These are phyloP conservation scores for Drosophila anomalata DNA, from an alignment of 2,888 invertebrate species.

Conservation along the genomic window DNA sequence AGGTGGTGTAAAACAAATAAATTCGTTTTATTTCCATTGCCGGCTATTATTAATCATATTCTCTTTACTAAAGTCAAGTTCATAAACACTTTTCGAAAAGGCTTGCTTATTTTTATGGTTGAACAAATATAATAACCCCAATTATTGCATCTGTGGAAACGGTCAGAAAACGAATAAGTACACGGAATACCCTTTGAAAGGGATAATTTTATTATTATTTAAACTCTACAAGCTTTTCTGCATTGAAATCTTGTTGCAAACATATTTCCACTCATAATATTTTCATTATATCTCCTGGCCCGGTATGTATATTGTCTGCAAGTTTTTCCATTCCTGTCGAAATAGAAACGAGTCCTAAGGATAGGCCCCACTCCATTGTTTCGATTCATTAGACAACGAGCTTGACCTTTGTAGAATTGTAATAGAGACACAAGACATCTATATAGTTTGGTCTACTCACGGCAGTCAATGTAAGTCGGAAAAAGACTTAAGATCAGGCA, in stretches of 20 bases:
- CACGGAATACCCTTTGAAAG: not conserved
- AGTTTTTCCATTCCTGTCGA: not conserved
- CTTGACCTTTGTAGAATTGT: not conserved
- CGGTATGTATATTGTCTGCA: not conserved
- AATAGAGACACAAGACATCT: not conserved
- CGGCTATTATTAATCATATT: conserved; percentile 1
- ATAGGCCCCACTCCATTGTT: not conserved
- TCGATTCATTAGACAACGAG: not conserved
- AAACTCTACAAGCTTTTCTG: not conserved
- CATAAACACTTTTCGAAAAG: not conserved
- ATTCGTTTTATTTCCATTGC: conserved; percentile 5
- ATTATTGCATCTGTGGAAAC: not conserved
- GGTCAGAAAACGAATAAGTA: not conserved
- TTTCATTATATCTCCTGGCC: not conserved
- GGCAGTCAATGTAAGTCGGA: conserved; percentile 5
- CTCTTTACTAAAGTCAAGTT: not conserved
- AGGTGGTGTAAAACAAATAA: conserved; percentile 6
- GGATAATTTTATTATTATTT: not conserved
- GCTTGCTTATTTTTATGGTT: too few species aligned
- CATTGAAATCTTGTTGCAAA: not conserved
- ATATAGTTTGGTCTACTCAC: conserved; percentile 8
- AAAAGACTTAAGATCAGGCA: conserved; percentile 25
- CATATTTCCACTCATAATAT: conserved; percentile 1
- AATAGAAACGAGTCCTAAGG: not conserved
- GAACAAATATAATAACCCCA: not conserved